Conservation (phyloP, 2,113 vertebrate species). For the Empidonax alnorum region DNA sequence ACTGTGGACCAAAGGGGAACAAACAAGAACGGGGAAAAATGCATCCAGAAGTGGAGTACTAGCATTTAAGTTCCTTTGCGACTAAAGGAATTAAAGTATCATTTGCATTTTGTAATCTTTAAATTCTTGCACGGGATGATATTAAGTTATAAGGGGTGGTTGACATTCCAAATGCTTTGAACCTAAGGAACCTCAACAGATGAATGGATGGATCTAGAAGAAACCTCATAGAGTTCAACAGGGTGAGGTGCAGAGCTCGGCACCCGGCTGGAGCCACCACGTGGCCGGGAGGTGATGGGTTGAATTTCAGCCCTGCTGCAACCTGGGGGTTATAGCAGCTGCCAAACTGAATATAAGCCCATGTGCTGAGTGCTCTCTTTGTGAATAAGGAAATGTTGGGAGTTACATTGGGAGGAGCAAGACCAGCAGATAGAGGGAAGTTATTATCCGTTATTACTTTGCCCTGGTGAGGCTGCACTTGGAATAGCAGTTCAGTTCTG, state of each 20-base stretch:
- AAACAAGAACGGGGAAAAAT: neutral
- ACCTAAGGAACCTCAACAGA: neutral
- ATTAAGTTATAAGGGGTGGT: neutral
- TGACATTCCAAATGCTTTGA: neutral
- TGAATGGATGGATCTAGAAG: neutral
- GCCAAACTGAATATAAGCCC: neutral
- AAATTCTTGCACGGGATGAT: neutral
- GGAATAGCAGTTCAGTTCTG: neutral
- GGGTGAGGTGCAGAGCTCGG: fast-evolving
- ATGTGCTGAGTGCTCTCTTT: neutral
- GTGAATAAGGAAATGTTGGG: neutral
- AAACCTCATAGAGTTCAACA: neutral
- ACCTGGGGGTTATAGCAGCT: neutral
- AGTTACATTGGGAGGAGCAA: neutral
- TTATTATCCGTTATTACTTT: neutral
- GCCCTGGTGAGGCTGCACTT: neutral
- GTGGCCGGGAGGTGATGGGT: neutral
- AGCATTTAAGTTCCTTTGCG: neutral
- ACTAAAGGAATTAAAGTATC: neutral
- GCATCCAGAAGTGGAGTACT: neutral
- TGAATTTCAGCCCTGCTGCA: neutral
- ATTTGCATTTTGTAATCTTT: fast-evolving
- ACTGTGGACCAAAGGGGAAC: neutral
- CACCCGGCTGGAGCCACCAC: neutral
- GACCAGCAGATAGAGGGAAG: neutral